These are phyloP conservation scores for Mustela nigripes DNA, from an alignment of 2,113 vertebrate species.

Conservation along the genomic window DNA sequence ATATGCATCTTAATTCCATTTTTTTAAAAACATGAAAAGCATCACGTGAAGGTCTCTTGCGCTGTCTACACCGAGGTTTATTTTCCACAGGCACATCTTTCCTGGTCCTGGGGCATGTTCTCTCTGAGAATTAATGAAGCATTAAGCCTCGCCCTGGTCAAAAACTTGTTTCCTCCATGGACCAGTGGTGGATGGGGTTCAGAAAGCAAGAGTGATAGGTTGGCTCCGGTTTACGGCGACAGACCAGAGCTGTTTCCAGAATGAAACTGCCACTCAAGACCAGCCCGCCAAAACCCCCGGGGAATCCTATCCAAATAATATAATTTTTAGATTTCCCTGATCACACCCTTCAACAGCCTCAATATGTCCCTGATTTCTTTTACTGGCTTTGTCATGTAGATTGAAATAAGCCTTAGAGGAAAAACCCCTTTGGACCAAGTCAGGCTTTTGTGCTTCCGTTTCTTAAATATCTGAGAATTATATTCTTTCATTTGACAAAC, in stretches of 20 bases:
- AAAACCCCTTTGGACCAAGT: neutral
- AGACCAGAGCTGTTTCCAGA: constrained; percentile 25
- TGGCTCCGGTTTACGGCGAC: neutral
- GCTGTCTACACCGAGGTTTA: neutral
- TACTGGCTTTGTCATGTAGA: constrained; percentile 39
- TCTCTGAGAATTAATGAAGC: constrained; percentile 66
- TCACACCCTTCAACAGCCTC: constrained; percentile 67
- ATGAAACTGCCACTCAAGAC: constrained; percentile 36
- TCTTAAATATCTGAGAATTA: constrained; percentile 63
- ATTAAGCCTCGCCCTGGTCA: constrained; percentile 62
- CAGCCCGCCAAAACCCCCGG: neutral
- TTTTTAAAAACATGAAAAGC: constrained; percentile 27
- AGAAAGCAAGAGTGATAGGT: constrained; percentile 37
- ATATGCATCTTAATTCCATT: constrained; percentile 81
- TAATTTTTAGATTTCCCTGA: constrained; percentile 58
- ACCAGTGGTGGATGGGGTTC: constrained; percentile 52
- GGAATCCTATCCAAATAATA: constrained; percentile 67
- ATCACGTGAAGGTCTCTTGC: neutral
- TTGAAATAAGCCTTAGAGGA: constrained; percentile 35
- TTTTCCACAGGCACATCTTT: neutral
- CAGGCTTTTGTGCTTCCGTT: neutral
- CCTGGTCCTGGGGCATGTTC: neutral
- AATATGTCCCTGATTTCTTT: constrained; percentile 61
- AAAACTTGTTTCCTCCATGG: constrained; percentile 50
- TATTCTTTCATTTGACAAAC: constrained; percentile 49